These are phyloP conservation scores for Brassicogethes aeneus DNA, from an alignment of 2,888 invertebrate species.

Conservation along the genomic window DNA sequence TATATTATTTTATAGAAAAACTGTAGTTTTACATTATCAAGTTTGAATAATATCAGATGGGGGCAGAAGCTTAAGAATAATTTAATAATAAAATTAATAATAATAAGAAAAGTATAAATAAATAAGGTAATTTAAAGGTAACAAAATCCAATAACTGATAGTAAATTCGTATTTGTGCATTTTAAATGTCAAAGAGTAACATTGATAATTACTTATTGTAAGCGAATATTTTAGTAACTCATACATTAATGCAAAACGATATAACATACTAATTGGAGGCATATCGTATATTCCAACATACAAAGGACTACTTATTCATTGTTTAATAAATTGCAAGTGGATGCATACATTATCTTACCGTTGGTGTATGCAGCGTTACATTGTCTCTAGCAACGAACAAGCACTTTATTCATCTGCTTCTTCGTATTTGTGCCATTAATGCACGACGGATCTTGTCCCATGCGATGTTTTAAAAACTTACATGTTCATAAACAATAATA, in stretches of 20 bases:
- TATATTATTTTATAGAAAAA: too few species aligned
- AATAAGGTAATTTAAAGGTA: too few species aligned
- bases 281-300: slow-evolving; percentile 11
- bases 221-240: slow-evolving; percentile 14
- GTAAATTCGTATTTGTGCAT: too few species aligned
- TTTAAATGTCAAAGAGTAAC: too few species aligned
- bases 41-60: too few species aligned
- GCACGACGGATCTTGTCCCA: neutral
- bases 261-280: slow-evolving; percentile 13
- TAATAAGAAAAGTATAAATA: too few species aligned
- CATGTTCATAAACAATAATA: slow-evolving; percentile 1
- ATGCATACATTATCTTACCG: slow-evolving; percentile 16
- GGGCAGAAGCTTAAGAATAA: too few species aligned
- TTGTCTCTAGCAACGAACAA: neutral
- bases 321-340: slow-evolving; percentile 19
- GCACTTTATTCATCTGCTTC: neutral
- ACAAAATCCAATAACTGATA: too few species aligned
- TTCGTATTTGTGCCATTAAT: neutral
- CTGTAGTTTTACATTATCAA: too few species aligned
- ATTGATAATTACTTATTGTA: slow-evolving; percentile 16
- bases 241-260: slow-evolving; percentile 16
- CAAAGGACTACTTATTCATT: slow-evolving; percentile 17
- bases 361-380: neutral
- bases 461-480: neutral
- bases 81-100: too few species aligned